Conservation (phyloP, 2,113 vertebrate species). For the Campylorhamphus procurvoides region DNA sequence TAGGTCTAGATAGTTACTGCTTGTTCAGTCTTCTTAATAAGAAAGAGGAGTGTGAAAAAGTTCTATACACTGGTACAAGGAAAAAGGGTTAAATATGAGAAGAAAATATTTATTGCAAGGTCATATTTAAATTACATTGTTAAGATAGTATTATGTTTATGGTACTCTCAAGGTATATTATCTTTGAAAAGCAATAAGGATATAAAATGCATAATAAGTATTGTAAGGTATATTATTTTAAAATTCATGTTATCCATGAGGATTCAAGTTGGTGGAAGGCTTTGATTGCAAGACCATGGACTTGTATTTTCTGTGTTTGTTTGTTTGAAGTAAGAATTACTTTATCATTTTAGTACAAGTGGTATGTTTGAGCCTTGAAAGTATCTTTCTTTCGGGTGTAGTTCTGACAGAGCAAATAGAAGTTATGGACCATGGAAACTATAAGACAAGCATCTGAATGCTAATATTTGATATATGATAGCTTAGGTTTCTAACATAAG, state of each 20-base stretch:
- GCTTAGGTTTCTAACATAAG: not conserved
- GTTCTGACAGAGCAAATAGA: not conserved
- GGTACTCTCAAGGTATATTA: not conserved
- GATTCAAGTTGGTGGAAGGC: not conserved
- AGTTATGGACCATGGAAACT: not conserved
- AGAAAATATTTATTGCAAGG: not conserved
- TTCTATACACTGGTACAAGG: not conserved
- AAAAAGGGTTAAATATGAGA: not conserved
- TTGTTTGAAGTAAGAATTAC: not conserved
- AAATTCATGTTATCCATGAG: not conserved
- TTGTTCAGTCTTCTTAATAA: not conserved
- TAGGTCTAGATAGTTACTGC: not conserved
- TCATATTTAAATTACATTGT: not conserved
- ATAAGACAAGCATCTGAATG: not conserved
- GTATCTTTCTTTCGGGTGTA: not conserved
- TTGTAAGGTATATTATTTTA: not conserved
- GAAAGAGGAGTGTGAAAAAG: not conserved
- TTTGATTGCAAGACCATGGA: not conserved
- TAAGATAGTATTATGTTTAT: not conserved
- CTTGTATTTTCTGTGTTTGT: not conserved
- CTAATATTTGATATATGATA: not conserved
- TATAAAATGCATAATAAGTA: not conserved
- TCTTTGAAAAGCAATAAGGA: not conserved
- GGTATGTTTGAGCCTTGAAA: not conserved
- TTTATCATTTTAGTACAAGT: not conserved